A percentile compares a stretch with the other conserved stretches of the same genome.
Evolutionary conservation across 2,797 vertebrate genomes (phyloP).

Genomic region (Schizothorax lantsangensis): DNA sequence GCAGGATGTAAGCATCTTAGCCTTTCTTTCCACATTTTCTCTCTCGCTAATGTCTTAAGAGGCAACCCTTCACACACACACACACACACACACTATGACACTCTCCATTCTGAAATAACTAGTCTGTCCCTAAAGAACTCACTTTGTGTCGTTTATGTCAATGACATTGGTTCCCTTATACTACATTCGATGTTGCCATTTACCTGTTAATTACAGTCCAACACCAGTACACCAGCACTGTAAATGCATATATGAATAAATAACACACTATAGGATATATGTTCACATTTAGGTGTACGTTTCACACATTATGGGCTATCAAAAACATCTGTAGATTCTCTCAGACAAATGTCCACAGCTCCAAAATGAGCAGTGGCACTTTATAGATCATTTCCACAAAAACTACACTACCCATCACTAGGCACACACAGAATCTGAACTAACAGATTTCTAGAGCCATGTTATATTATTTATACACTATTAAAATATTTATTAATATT

Average conservation of each 20-base stretch:
- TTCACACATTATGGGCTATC: neutral
- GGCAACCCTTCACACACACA: neutral
- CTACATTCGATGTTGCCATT: constrained; percentile 33
- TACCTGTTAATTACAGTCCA: constrained; percentile 32
- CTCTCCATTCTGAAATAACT: constrained; percentile 1
- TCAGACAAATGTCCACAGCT: constrained; percentile 18
- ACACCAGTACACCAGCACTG: constrained; percentile 18
- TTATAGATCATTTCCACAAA: constrained; percentile 4
- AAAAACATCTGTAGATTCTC: neutral
- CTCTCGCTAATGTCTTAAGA: neutral
- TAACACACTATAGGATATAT: neutral
- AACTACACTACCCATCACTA: neutral
- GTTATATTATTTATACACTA: neutral
- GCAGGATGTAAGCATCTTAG: constrained; percentile 27
- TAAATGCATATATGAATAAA: constrained; percentile 15
- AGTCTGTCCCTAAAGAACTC: constrained; percentile 6
- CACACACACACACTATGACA: neutral
- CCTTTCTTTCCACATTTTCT: constrained; percentile 20
- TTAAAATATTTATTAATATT: neutral
- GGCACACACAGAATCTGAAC: neutral
- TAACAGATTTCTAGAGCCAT: neutral
- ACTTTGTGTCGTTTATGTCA: constrained; percentile 8
- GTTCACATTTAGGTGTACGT: neutral
- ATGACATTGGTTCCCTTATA: neutral
- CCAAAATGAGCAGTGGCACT: constrained; percentile 3